phyloP scores from a whole-genome alignment of 2,797 vertebrate species.

The Acrossocheilus wenchowensis region DNA sequence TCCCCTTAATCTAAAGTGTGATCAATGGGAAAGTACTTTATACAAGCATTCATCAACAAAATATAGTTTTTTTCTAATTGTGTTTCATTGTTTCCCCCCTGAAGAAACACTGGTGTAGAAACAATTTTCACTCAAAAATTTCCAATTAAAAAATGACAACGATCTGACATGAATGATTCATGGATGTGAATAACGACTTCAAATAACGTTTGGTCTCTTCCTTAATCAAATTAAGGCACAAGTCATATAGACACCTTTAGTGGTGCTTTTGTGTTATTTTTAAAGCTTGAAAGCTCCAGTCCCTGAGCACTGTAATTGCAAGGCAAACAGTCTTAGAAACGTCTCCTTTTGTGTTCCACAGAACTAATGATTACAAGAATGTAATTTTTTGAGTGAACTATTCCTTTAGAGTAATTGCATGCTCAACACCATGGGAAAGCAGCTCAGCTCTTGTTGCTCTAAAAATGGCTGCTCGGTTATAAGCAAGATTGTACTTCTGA shows the following conservation, averaged over 20 bases:
- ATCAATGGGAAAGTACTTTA: background rate
- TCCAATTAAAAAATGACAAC: background rate
- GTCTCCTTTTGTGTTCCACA: background rate
- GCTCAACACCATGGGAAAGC: background rate
- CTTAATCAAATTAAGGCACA: background rate
- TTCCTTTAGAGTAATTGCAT: background rate
- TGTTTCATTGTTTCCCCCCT: background rate
- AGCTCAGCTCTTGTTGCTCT: constrained; percentile 12
- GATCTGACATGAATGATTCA: background rate
- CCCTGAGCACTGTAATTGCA: background rate
- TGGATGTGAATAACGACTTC: background rate
- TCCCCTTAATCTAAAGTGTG: background rate
- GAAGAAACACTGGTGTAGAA: background rate
- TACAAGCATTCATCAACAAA: background rate
- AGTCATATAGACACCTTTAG: background rate
- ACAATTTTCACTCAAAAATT: background rate
- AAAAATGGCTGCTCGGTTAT: background rate
- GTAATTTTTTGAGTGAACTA: background rate
- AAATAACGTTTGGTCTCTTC: background rate
- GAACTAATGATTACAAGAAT: background rate
- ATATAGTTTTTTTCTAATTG: no score
- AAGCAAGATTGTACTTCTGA: constrained; percentile 19
- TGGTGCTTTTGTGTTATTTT: background rate
- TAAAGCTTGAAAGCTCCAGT: background rate
- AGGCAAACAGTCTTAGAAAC: constrained; percentile 1